Base-by-base conservation (phyloP, 2,797 vertebrate genomes). In the Coregonus suidteri region DNA sequence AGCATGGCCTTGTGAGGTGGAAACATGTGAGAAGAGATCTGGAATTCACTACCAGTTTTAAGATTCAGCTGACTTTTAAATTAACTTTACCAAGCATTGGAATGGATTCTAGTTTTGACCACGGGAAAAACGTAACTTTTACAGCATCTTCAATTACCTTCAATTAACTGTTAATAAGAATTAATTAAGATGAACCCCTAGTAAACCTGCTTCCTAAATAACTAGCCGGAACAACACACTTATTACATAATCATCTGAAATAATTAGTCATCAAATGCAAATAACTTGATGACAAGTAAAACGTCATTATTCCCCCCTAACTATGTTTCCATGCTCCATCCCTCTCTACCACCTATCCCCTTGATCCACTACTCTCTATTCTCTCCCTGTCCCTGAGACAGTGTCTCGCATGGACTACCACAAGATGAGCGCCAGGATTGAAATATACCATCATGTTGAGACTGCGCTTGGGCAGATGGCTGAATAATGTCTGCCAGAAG, bases 401-500 rank as follows among this genome's bases (percentile, higher is more conserved):
- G 31, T 53, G 59, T 53, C 69, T 72, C 9, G 37, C 51, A 74
- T 41, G 62, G n/a, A 31, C 69, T n/a, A 53, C 64, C 35, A 41
- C 30, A 20, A 71, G 41, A 41, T 56, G 65, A 35, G 30, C 18
- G n/a, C 64, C 31, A 67, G 53, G 35, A 75, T 66, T 47, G n/a
- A 73, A 66, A 69, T 9, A 81, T 59, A 11, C 68, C 69, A 47
- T 72, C 53, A 47, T 53, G 41, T 16, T 31, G 59, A 62, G 59
- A 53, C 18, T 30, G 3, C 25, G 73, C 54, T 68, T 47, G 66
- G 75, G 9, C 71, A 73, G 78, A 75, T 75, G 71, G 73, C 53
- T 79, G 69, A 75, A 72, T 74, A 77, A 74, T 67, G 72, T 72
- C 72, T 78, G 73, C 70, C 64, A 72, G 67, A 67, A 72, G 59